Base-by-base conservation (phyloP, 2,797 vertebrate species). In the Pseudotriccus pelzelni region DNA sequence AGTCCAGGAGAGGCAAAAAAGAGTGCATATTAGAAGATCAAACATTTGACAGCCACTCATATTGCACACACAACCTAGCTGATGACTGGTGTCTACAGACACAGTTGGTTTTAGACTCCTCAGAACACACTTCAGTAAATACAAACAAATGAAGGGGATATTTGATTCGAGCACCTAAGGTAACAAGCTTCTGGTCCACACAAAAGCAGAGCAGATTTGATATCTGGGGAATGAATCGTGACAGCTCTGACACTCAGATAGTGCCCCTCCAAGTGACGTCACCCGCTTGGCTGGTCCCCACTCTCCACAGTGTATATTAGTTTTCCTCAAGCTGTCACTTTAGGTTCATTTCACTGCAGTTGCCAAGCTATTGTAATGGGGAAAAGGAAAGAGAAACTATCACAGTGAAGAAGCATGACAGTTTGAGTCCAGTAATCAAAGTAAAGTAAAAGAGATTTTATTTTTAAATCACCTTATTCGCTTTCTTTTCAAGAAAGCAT, bases 291-390 rank as follows among this genome's bases (percentile, higher is more conserved):
- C 70, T 16, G 19, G 73, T 90, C 81, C 90, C 52, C 4, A 14
- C 41, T 73, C 89, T 91, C 92, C 85, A 84, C 89, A 76, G 58
- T 70, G 16, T 95, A 76, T 83, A 88, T 75, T 81, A 90, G 76
- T 91, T 97, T 96, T 95, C 64, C 82, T 90, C 41, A 66, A 84
- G 39, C 81, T 87, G 74, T 97, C 89, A 95, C 78, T 96, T 95
- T 75, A 97, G 53, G 73, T 94, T 93, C 89, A 77, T 92, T 94
- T 97, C 86, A 91, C 41, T 79, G 81, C 87, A 77, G 44, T 94
- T 91, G 82, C 69, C 47, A 77, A 90, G 92, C 82, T 95, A 84
- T 69, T 92, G 60, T 87, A 96, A 87, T 1, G 2, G 59, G 43
- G 64, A 84, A 91, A 94, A 94, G 63, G 70, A 94, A 72, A 74